Evolutionary conservation across 1,140 invertebrate genomes (phyloP).

Genomic region (Reticulitermes speratus): DNA sequence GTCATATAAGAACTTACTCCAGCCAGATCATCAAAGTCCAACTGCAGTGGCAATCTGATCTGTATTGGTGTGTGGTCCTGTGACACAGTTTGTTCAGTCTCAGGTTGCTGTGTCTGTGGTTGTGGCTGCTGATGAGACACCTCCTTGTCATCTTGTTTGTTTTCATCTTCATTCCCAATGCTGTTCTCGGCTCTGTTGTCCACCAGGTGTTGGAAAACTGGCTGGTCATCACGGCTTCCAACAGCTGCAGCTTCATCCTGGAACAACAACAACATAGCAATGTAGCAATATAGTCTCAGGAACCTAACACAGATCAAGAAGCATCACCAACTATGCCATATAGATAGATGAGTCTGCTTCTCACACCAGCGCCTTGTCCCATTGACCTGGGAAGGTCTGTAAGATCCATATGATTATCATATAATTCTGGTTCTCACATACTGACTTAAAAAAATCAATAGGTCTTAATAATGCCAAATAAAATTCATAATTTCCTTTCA

Average conservation of each 20-base stretch:
- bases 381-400: no score
- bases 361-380: no score
- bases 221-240: slow-evolving; percentile 20
- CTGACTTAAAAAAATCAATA: no score
- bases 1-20: slow-evolving; percentile 51
- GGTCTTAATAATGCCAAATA: no score
- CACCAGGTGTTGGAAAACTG: slow-evolving; percentile 31
- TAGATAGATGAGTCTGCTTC: no score
- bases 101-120: neutral
- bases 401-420: no score
- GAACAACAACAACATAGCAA: neutral
- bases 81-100: neutral
- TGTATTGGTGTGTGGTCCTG: slow-evolving; percentile 60
- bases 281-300: no score
- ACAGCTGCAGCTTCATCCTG: neutral
- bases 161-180: slow-evolving; percentile 43
- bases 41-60: slow-evolving; percentile 73
- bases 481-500: no score
- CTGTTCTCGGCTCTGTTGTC: slow-evolving; percentile 40
- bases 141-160: slow-evolving; percentile 44
- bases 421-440: no score
- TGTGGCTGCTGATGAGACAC: neutral
- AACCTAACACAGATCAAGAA: no score
- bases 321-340: no score
- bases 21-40: slow-evolving; percentile 77